Base-by-base conservation (phyloP, 2,888 invertebrate species). In the Drosophila macrospina region DNA sequence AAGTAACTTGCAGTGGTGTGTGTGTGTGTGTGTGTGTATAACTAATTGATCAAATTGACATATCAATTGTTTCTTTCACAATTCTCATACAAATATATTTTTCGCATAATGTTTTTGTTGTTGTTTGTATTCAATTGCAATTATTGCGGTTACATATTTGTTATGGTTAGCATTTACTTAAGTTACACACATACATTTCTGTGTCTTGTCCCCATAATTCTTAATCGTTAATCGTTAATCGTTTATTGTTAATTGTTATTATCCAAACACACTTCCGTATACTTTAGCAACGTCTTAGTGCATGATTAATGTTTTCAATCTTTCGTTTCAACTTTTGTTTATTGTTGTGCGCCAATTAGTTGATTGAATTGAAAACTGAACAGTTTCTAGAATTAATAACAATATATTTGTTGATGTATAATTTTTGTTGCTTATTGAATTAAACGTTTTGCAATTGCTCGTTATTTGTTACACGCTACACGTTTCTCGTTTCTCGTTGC, bases 141-240 rank as follows among this genome's bases (percentile, higher is more conserved):
- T 52, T 45, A 36, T 37, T 37, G 52, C 66, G 61, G 69, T 69
- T 76, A 70, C 34, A 56, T 56, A 63, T 63, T 55, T 63, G 63
- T 56, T 55, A 26, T 62, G 28, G 11, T 45, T 44, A 34, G 51
- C 13, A 50, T 34, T 59, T 64, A 50, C 39, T 48, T 47, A 54
- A 45, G 36, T 61, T 55, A 37, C 45, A 44, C 11, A 60, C 15
- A 41, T 55, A 44, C 32, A 26, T 45, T 24, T 51, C n/a, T n/a
- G 34, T 60, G 44, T 55, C 61, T 61, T 61, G 60, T 61, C 55
- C 28, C 30, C 20, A n/a, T n/a, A 42, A 42, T 51, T 57, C 47
- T 48, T 26, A 26, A 45, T 13, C 32, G 44, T 45, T 57, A 24
- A 39, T 13, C 37, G 34, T 34, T 42, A 42, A 41, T 42, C 51